These are phyloP conservation scores for Drosophila affinis DNA, from an alignment of 2,888 invertebrate genomes.

Conservation along the genomic window DNA sequence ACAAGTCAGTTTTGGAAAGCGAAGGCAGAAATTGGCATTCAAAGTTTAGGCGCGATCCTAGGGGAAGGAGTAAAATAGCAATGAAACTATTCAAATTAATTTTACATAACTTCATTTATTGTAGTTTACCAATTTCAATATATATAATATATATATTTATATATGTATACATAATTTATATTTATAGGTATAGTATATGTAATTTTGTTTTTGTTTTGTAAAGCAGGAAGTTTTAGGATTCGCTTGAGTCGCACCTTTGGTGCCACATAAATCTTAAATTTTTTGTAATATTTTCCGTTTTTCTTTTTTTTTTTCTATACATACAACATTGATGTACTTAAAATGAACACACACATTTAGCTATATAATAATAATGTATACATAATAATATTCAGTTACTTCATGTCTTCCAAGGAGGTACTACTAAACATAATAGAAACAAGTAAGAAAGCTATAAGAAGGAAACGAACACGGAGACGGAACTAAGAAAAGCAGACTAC, in stretches of 20 bases:
- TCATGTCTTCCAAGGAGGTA: constrained; percentile 64
- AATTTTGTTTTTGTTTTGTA: constrained; percentile 63
- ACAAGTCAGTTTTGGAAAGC: no score
- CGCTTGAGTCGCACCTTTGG: constrained; percentile 71
- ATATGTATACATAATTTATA: constrained; percentile 57
- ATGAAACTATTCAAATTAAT: constrained; percentile 1
- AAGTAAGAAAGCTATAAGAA: constrained; percentile 34
- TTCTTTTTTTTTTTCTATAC: constrained; percentile 50
- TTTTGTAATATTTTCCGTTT: constrained; percentile 31
- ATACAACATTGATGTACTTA: constrained; percentile 73
- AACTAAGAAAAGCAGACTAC: constrained; percentile 21
- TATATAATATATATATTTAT: constrained; percentile 43
- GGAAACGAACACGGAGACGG: neutral
- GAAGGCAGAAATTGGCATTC: no score
- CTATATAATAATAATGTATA: constrained; percentile 67
- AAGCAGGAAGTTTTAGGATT: constrained; percentile 81
- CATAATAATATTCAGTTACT: constrained; percentile 76
- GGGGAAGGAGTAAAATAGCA: no score
- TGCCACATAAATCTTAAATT: constrained; percentile 63
- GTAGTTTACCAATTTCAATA: constrained; percentile 66
- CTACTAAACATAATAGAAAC: constrained; percentile 60
- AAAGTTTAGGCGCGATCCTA: neutral
- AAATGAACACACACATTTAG: constrained; percentile 79
- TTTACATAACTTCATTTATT: constrained; percentile 72
- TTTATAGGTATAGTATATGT: constrained; percentile 54